Percentiles rank a stretch among this genome's conserved stretches.
These are phyloP conservation scores for Paralichthys olivaceus DNA, from an alignment of 2,113 vertebrate species.

Conservation along the genomic window DNA sequence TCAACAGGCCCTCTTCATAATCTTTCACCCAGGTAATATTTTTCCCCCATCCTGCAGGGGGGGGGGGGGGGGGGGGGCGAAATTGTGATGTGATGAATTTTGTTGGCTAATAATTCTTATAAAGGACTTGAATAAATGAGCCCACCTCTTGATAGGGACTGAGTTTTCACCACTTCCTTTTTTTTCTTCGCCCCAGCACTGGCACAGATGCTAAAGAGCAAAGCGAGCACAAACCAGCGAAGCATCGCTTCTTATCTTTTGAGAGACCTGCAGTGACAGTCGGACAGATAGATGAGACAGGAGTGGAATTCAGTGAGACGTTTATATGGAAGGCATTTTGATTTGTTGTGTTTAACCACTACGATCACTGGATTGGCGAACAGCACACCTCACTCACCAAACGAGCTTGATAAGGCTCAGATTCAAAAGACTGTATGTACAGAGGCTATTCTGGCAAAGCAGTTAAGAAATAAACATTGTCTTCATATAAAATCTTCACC, in stretches of 20 bases:
- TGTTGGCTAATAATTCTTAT: no score
- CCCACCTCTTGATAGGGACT: constrained; percentile 69
- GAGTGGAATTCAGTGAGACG: neutral
- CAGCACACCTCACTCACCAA: constrained; percentile 14
- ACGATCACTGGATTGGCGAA: neutral
- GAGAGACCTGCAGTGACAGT: constrained; percentile 6
- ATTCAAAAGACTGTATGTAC: neutral
- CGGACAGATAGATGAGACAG: neutral
- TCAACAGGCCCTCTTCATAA: constrained; percentile 87
- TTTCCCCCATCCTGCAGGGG: constrained; percentile 86
- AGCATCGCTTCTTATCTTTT: constrained; percentile 60
- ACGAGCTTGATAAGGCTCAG: constrained; percentile 22
- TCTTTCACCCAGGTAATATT: constrained; percentile 86
- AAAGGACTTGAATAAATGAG: neutral
- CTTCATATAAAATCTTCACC: no score
- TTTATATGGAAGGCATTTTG: neutral
- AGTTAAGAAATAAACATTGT: no score
- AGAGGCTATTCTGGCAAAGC: no score
- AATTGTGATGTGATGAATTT: no score
- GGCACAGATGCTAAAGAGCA: constrained; percentile 58
- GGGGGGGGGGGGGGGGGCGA: no score
- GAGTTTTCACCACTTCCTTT: constrained; percentile 9
- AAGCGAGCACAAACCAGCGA: constrained; percentile 43
- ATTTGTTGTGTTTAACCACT: neutral
- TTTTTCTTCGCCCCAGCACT: constrained; percentile 40